These are phyloP conservation scores for Corythornis madagascariensis DNA, from an alignment of 2,113 vertebrate genomes.

Conservation along the genomic window DNA sequence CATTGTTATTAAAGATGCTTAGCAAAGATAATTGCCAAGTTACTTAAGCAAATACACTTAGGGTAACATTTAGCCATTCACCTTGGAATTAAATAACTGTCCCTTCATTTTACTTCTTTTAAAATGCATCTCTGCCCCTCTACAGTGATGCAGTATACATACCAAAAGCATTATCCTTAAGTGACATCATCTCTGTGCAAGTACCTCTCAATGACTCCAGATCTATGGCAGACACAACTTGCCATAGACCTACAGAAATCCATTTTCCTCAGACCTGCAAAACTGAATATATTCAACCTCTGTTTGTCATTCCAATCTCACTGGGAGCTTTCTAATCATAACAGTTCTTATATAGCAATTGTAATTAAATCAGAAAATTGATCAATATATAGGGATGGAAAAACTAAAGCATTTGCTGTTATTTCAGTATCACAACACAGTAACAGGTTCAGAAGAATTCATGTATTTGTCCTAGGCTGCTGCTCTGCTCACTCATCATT, in stretches of 20 bases:
- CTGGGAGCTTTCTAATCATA: not conserved
- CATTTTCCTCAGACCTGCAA: not conserved
- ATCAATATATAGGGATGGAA: not conserved
- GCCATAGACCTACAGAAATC: not conserved
- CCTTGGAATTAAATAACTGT: not conserved
- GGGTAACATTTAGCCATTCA: not conserved
- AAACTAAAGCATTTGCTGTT: not conserved
- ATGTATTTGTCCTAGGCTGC: not conserved
- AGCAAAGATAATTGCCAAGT: not conserved
- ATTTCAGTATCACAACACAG: not conserved
- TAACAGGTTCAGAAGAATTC: not conserved
- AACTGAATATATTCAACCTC: not conserved
- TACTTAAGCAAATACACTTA: not conserved
- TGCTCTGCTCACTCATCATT: not conserved
- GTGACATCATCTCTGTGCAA: not conserved
- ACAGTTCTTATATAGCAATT: not conserved
- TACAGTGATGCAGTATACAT: not conserved
- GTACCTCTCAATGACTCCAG: not conserved
- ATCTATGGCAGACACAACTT: not conserved
- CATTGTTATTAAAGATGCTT: not conserved
- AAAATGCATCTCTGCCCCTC: not conserved
- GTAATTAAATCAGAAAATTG: not conserved
- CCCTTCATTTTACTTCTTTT: not conserved
- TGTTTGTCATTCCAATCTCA: not conserved
- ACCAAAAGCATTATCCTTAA: not conserved